Percentiles rank a stretch among this genome's conserved stretches.
Conservation (phyloP, 1,140 invertebrate genomes). For the Atopsyche davidsoni region DNA sequence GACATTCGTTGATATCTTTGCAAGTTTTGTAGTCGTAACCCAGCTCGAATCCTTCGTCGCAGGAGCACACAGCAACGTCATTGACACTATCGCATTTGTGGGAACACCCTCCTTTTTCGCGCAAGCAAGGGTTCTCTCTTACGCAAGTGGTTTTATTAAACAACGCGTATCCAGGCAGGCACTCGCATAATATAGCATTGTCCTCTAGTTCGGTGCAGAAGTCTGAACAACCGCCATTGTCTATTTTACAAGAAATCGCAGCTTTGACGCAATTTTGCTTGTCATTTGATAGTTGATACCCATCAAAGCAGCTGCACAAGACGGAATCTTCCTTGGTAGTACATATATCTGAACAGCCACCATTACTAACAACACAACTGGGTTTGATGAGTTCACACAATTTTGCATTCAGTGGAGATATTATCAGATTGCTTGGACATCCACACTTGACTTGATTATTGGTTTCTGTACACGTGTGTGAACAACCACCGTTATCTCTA, state of each 20-base stretch:
- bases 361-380: slow-evolving; percentile 47
- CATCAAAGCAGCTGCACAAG: slow-evolving; percentile 46
- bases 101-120: slow-evolving; percentile 49
- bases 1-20: slow-evolving; percentile 69
- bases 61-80: slow-evolving; percentile 40
- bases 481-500: slow-evolving; percentile 60
- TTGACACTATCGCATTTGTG: slow-evolving; percentile 45
- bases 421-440: slow-evolving; percentile 47
- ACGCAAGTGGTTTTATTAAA: slow-evolving; percentile 13
- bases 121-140: slow-evolving; percentile 45
- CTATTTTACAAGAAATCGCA: slow-evolving; percentile 47
- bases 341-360: slow-evolving; percentile 48
- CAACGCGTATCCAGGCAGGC: slow-evolving; percentile 39
- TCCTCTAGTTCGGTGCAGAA: slow-evolving; percentile 40
- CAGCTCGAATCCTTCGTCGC: slow-evolving; percentile 32
- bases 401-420: slow-evolving; percentile 33
- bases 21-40: slow-evolving; percentile 25
- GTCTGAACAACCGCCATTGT: slow-evolving; percentile 41
- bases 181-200: slow-evolving; percentile 42
- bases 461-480: slow-evolving; percentile 60
- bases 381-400: slow-evolving; percentile 42
- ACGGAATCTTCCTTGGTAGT: slow-evolving; percentile 41
- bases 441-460: slow-evolving; percentile 52
- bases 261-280: not conserved
- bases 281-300: slow-evolving; percentile 20